Conservation (phyloP, 2,113 vertebrate genomes). For the Notarius quadriscutis region DNA sequence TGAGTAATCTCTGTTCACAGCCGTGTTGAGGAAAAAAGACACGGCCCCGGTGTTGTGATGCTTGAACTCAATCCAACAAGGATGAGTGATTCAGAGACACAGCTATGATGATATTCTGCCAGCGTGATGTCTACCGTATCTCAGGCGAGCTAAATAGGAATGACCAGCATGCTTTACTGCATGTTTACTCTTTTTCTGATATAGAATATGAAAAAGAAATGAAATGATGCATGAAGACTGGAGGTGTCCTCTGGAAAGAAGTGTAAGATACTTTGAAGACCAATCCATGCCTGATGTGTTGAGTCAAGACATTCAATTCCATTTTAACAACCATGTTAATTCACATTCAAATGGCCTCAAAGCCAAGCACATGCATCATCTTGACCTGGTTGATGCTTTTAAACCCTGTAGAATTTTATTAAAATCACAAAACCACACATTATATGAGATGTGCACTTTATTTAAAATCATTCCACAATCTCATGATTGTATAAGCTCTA, state of each 20-base stretch:
- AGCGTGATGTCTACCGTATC: not conserved
- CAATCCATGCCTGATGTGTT: not conserved
- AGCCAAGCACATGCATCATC: not conserved
- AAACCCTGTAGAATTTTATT: not conserved
- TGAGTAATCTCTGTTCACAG: conserved; percentile 1
- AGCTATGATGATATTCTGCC: not conserved
- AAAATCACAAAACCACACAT: not conserved
- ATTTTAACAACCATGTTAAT: not conserved
- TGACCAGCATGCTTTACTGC: not conserved
- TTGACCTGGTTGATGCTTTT: not conserved
- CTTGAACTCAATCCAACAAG: not conserved
- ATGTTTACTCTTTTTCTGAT: not conserved
- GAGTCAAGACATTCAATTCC: not conserved
- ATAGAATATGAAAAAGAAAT: not conserved
- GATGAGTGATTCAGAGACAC: not conserved
- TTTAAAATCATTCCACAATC: not conserved
- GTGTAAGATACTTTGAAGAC: not conserved
- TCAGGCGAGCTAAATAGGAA: not conserved
- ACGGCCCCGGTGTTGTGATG: not conserved
- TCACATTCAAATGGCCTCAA: not conserved
- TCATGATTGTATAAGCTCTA: not conserved
- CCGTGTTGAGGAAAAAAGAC: not conserved
- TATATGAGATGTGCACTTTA: not conserved
- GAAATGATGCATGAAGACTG: not conserved
- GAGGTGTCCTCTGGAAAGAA: not conserved